Evolutionary conservation across 2,797 vertebrate species (phyloP).

Genomic region (Alcedo quadribrachys): DNA sequence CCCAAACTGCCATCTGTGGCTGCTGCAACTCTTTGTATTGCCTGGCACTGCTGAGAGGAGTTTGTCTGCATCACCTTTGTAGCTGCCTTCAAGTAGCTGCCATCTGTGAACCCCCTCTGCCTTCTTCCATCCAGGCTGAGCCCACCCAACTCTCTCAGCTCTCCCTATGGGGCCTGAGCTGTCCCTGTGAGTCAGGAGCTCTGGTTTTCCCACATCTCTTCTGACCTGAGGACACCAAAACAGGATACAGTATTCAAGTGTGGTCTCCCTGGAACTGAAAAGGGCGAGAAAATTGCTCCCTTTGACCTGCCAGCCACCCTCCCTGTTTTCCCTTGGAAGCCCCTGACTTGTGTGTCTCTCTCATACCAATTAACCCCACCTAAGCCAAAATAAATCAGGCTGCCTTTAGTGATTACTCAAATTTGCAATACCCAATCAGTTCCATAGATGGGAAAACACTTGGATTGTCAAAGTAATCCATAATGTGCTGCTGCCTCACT

Average conservation of each 20-base stretch:
- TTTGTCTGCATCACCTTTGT: background rate
- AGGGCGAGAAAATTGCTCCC: background rate
- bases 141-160: accelerated
- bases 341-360: background rate
- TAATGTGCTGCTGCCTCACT: background rate
- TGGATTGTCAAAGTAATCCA: background rate
- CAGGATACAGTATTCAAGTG: background rate
- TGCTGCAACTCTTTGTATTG: accelerated
- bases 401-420: background rate
- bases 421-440: background rate
- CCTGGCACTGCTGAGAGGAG: background rate
- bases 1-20: background rate
- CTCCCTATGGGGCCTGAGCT: background rate
- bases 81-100: background rate
- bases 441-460: background rate
- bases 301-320: background rate
- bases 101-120: background rate
- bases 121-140: background rate
- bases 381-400: background rate
- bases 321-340: background rate
- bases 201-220: background rate
- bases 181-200: background rate
- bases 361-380: background rate
- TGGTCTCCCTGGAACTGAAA: background rate
- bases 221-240: background rate